A percentile compares a stretch with the other conserved stretches of the same genome.
Evolutionary conservation across 92 coral and sea anemone species (phyloP).

Genomic region (Zoanthus solanderi): DNA sequence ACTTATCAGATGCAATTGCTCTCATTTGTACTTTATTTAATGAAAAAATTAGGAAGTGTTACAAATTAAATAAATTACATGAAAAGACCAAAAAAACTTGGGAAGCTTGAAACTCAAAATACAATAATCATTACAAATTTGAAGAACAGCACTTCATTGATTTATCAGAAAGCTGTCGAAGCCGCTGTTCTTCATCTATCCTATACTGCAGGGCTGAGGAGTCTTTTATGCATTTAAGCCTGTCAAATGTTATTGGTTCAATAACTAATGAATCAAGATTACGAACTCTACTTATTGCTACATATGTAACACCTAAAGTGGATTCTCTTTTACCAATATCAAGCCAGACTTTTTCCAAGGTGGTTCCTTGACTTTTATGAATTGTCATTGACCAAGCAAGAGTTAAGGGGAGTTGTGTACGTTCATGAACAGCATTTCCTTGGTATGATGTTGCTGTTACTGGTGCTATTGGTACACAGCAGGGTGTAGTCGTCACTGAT

Average conservation of each 20-base stretch:
- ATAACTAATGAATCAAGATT: conserved; percentile 19
- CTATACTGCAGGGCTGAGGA: conserved; percentile 3
- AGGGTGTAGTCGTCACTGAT: conserved; percentile 27
- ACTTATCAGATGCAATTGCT: conserved; percentile 12
- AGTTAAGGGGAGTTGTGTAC: conserved; percentile 48
- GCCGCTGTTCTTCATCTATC: conserved; percentile 3
- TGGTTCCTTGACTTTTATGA: conserved; percentile 31
- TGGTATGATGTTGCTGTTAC: conserved; percentile 25
- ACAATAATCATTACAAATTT: conserved; percentile 4
- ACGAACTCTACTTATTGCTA: conserved; percentile 39
- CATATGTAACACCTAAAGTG: conserved; percentile 49
- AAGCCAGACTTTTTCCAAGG: conserved; percentile 46
- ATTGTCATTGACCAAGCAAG: conserved; percentile 40
- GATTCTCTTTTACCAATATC: conserved; percentile 26
- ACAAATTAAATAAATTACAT: conserved; percentile 6
- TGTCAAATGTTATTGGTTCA: conserved; percentile 14
- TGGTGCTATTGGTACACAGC: conserved; percentile 47
- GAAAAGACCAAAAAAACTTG: conserved; percentile 3
- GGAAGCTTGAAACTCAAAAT: conserved; percentile 4
- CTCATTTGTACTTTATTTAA: conserved; percentile 4
- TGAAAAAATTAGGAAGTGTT: conserved; percentile 9
- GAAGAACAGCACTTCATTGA: conserved; percentile 14
- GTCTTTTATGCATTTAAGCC: conserved; percentile 6
- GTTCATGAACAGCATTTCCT: conserved; percentile 41
- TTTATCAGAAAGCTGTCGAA: conserved; percentile 13